A percentile compares a stretch with the other conserved stretches of the same genome.
These are phyloP conservation scores for Peromyscus attwateri DNA, from an alignment of 2,797 vertebrate genomes.

Conservation along the genomic window DNA sequence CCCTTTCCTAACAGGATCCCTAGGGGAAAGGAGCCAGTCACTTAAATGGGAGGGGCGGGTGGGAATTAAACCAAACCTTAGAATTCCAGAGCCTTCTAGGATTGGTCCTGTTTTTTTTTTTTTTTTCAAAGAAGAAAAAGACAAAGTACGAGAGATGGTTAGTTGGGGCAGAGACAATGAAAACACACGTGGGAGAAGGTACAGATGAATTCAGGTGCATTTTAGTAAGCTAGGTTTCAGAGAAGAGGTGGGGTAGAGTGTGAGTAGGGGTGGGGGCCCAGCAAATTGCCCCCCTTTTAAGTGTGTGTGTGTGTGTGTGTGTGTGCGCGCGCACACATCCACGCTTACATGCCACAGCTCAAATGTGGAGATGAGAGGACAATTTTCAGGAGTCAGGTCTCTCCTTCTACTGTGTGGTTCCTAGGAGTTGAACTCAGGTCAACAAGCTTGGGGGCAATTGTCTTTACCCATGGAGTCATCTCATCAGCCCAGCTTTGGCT, in stretches of 20 bases:
- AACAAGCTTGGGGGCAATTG: background rate
- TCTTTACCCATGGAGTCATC: background rate
- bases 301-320: background rate
- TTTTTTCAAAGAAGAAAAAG: conserved; percentile 28
- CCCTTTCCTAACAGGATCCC: background rate
- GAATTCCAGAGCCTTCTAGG: conserved; percentile 61
- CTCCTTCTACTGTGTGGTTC: background rate
- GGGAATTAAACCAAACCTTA: background rate
- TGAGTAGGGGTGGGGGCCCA: too few species aligned
- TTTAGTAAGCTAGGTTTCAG: background rate
- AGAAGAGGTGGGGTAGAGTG: background rate
- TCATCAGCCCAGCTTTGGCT: background rate
- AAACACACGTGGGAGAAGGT: background rate
- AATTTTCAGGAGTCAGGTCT: background rate
- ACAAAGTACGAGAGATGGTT: background rate
- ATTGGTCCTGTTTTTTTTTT: conserved; percentile 27
- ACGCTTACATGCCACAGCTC: background rate
- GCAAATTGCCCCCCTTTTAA: background rate
- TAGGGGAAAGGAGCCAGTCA: background rate
- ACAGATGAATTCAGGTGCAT: rapidly evolving
- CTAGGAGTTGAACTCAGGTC: background rate
- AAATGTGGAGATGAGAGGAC: background rate
- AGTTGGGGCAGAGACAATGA: background rate
- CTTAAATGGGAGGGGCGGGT: background rate
- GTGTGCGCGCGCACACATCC: rapidly evolving